These are phyloP conservation scores for Apoderus coryli DNA, from an alignment of 2,888 invertebrate species.

Conservation along the genomic window DNA sequence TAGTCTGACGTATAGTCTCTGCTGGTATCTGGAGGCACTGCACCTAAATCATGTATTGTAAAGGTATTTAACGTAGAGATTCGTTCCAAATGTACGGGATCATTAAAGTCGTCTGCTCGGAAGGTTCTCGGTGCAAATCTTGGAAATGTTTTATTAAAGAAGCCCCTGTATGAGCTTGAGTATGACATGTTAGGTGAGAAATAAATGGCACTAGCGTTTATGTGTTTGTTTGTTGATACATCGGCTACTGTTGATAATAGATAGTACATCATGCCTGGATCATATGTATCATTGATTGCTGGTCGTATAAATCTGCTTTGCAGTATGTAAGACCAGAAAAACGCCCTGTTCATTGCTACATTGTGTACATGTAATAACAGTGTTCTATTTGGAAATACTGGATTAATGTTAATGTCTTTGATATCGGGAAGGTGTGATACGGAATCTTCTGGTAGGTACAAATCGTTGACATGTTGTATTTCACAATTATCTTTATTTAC, in stretches of 20 bases:
- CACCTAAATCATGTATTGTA: constrained; percentile 71
- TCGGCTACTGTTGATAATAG: constrained; percentile 91
- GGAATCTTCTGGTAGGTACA: constrained; percentile 69
- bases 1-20: constrained; percentile 82
- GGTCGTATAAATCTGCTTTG: constrained; percentile 81
- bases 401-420: constrained; percentile 87
- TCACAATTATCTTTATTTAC: constrained; percentile 80
- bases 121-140: constrained; percentile 84
- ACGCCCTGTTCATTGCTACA: constrained; percentile 89
- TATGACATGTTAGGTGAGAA: constrained; percentile 91
- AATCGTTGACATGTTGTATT: constrained; percentile 69
- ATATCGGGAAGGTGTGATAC: constrained; percentile 88
- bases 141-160: constrained; percentile 91
- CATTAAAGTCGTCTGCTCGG: constrained; percentile 85
- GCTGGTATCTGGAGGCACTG: constrained; percentile 58
- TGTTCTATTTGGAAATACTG: constrained; percentile 88
- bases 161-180: constrained; percentile 84
- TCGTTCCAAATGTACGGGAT: constrained; percentile 87
- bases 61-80: constrained; percentile 93
- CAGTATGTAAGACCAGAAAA: constrained; percentile 89
- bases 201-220: constrained; percentile 86
- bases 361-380: constrained; percentile 87
- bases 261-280: constrained; percentile 97
- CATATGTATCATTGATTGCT: constrained; percentile 82
- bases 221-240: constrained; percentile 80